Evolutionary conservation across 2,888 invertebrate species (phyloP).

Genomic region (Macrophya alboannulata): DNA sequence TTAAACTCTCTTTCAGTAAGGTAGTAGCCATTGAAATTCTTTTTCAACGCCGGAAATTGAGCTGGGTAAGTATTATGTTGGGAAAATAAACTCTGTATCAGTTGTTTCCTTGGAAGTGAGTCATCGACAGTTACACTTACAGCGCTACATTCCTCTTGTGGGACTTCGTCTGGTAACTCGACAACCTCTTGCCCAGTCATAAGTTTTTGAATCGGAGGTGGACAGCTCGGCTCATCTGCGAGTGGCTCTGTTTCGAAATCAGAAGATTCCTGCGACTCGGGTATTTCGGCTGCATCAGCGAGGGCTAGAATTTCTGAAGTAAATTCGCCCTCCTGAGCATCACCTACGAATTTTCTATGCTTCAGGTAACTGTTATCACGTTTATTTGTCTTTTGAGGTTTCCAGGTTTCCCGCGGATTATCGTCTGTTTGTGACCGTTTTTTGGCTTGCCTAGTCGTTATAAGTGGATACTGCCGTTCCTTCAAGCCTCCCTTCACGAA

Average conservation of each 20-base stretch:
- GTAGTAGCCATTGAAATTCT: background rate
- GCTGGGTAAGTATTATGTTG: background rate
- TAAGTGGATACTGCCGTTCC: background rate
- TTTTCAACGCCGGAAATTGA: background rate
- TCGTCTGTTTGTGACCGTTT: background rate
- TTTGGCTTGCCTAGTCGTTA: background rate
- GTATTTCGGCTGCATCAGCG: background rate
- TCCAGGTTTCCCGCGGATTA: background rate
- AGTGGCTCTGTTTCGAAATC: background rate
- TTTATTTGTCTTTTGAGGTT: background rate
- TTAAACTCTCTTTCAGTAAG: background rate
- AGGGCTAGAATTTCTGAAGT: background rate
- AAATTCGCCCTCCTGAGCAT: background rate
- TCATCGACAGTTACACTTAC: background rate
- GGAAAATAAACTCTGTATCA: background rate
- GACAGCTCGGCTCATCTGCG: background rate
- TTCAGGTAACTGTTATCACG: background rate
- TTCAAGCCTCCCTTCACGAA: background rate
- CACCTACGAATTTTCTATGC: background rate
- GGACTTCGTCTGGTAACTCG: background rate
- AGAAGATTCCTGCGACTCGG: background rate
- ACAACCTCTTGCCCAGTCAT: too few species aligned
- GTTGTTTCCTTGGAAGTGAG: background rate
- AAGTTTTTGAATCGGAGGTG: too few species aligned
- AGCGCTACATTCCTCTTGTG: background rate